These are phyloP conservation scores for Drosophila chauvacae DNA, from an alignment of 1,140 invertebrate genomes.

Conservation along the genomic window DNA sequence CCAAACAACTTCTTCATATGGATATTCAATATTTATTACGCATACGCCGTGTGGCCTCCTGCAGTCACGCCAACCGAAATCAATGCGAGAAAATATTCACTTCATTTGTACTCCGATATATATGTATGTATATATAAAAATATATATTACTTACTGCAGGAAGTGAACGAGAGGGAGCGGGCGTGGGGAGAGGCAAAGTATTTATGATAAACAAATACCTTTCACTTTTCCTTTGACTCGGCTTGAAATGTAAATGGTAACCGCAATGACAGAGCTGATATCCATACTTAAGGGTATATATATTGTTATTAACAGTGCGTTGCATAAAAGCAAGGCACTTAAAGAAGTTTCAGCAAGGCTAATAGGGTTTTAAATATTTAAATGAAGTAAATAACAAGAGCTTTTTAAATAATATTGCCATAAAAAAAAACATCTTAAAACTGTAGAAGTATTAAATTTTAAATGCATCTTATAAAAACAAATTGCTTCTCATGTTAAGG, in stretches of 20 bases:
- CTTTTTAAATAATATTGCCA: not conserved
- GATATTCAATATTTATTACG: conserved; percentile 65
- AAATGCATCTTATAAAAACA: too few species aligned
- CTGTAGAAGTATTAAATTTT: too few species aligned
- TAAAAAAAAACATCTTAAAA: not conserved
- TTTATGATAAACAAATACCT: conserved; percentile 65
- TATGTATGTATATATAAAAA: conserved; percentile 29
- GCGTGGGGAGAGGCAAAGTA: conserved; percentile 9
- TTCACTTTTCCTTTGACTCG: conserved; percentile 42
- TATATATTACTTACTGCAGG: conserved; percentile 23
- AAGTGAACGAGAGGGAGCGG: too few species aligned
- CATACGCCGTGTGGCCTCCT: conserved; percentile 44
- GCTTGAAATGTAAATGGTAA: conserved; percentile 26
- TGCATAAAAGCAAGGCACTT: not conserved
- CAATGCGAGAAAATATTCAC: conserved; percentile 68
- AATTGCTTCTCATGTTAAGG: not conserved
- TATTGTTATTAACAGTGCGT: conserved; percentile 13
- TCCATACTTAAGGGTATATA: not conserved
- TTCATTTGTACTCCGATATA: conserved; percentile 56
- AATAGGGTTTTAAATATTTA: not conserved
- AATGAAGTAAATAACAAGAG: not conserved
- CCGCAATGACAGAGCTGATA: conserved; percentile 12
- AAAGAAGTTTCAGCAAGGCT: rapidly evolving
- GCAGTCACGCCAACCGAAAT: conserved; percentile 56
- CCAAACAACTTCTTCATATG: conserved; percentile 55